Evolutionary conservation across 2,797 vertebrate genomes (phyloP).

Genomic region (Tragopan temminckii): DNA sequence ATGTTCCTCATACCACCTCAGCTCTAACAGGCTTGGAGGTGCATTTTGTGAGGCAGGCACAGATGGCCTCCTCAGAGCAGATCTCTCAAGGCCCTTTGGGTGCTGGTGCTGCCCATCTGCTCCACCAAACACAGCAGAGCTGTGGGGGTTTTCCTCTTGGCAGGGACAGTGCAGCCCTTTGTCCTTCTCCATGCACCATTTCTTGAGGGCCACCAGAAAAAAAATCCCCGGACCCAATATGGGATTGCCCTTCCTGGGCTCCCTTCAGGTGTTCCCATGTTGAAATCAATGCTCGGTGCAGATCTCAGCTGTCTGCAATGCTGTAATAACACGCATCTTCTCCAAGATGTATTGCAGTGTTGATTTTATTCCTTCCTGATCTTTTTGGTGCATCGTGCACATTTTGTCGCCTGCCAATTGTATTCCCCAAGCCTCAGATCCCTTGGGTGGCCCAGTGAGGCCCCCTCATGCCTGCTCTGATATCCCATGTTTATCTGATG

Average conservation of each 20-base stretch:
- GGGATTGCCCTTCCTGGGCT: background rate
- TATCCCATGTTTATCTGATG: background rate
- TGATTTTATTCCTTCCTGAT: background rate
- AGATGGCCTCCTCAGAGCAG: background rate
- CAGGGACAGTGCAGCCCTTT: background rate
- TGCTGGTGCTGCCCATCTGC: conserved; percentile 41
- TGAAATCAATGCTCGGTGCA: background rate
- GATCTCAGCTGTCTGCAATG: background rate
- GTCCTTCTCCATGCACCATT: background rate
- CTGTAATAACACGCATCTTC: fast-evolving
- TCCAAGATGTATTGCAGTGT: background rate
- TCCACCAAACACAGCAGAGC: background rate
- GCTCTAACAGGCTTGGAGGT: background rate
- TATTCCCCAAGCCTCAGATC: background rate
- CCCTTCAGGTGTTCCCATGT: fast-evolving
- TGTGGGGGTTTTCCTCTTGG: background rate
- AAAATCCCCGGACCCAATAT: fast-evolving
- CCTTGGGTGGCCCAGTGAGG: background rate
- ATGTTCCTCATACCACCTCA: fast-evolving
- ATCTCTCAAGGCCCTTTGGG: conserved; percentile 4
- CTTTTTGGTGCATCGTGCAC: background rate
- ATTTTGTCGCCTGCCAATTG: background rate
- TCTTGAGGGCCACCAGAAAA: background rate
- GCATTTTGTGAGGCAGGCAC: background rate
- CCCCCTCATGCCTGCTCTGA: background rate